Base-by-base conservation (phyloP, 1,140 invertebrate genomes). In the Eciton burchellii region DNA sequence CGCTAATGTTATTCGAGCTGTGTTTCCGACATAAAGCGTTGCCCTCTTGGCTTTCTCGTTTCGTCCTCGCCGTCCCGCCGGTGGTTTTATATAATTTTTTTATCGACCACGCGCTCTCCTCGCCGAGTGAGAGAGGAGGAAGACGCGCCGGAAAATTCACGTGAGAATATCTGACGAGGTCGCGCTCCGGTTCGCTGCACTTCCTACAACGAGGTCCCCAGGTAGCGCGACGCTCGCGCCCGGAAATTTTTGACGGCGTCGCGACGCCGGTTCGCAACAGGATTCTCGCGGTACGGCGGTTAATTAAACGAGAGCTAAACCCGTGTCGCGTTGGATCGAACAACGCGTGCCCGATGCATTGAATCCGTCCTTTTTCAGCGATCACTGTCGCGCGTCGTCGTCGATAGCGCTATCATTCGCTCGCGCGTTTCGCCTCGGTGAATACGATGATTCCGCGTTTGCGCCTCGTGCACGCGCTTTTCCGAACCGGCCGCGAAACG, bases 1-100 rank as follows among this genome's bases (percentile, higher is more conserved):
- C 35, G 54, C 74, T 79, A 79, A 79, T 79, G 63, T 79, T 79
- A 79, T 79, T 79, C 74, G 63, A 49, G 26, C 74, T 70, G 63
- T 79, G 74, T 79, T 79, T 63, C 43, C 63, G 35, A 49, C 63
- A 70, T 79, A 79, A 79, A 70, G 74, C 70, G 74, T 79, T 79
- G 70, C 35, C 35, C 49, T 77, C 47, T 77, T 35, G 29, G 16
- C 19, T 43, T 68, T 6, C 62, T 56, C 63, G 74, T 68, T 68
- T 77, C 47, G 43, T 11, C 49, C 43, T 16, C 49, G 49, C 5
- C 14, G 49, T 16, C 14, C n/a, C 5, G 47, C 74, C 47, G 16
- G 49, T 70, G 74, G 63, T 68, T 79, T 76, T 79, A 79, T 70
- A 70, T 79, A 79, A 79, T 79, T 79, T 79, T 56, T 79, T 79